Evolutionary conservation across 1,140 invertebrate genomes (phyloP).

Genomic region (Paramacrobiotus metropolitanus): DNA sequence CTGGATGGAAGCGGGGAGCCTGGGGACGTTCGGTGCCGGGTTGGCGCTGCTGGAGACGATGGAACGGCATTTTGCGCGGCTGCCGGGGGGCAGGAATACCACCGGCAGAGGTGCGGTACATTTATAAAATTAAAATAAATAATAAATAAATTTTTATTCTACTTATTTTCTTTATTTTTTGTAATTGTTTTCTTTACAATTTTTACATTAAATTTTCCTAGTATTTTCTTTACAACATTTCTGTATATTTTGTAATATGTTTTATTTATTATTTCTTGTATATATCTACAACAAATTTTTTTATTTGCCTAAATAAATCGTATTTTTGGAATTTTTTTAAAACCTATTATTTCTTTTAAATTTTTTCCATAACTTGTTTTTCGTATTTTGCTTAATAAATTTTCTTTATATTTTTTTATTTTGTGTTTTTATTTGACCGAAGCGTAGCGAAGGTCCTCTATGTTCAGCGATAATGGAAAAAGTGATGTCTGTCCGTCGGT

Average conservation of each 20-base stretch:
- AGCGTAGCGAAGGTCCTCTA: no score
- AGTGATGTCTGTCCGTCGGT: no score
- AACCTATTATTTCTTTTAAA: no score
- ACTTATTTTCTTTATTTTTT: neutral
- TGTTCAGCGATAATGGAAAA: no score
- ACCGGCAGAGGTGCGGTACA: neutral
- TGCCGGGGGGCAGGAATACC: constrained; percentile 17
- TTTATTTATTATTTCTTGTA: no score
- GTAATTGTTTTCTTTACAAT: no score
- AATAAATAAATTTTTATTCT: neutral
- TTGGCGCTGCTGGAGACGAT: constrained; percentile 51
- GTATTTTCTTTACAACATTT: no score
- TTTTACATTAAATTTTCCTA: no score
- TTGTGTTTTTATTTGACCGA: no score
- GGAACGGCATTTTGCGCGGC: constrained; percentile 41
- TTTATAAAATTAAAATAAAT: neutral
- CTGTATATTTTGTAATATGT: no score
- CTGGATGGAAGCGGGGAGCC: constrained; percentile 56
- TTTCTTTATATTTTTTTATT: neutral
- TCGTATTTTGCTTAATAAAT: neutral
- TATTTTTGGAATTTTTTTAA: neutral
- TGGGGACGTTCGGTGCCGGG: constrained; percentile 57
- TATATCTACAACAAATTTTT: no score
- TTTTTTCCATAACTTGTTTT: neutral
- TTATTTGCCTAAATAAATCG: no score